Evolutionary conservation across 1,140 invertebrate species (phyloP), one percentile per base, ranked within the genome.

Genomic region (Zophobas atratus): DNA sequence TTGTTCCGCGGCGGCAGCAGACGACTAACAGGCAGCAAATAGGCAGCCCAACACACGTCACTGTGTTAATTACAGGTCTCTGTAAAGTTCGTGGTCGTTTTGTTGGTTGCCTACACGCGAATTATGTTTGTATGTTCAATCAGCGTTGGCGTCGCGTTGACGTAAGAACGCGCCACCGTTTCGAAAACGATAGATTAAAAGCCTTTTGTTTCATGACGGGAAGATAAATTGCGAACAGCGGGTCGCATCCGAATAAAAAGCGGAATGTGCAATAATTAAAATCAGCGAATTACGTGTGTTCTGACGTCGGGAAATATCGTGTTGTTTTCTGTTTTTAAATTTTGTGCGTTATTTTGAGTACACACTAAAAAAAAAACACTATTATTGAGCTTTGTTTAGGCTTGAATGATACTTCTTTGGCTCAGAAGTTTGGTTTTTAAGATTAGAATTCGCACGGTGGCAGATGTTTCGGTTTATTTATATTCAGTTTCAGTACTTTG

Each of bases 381-480:
- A 39, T 46, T 3, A 8, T 8, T 46, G 8, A 46, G 8, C 5
- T 8, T 60, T 60, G 38, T 60, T 60, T 60, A 8, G 43, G 8
- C 8, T 46, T 8, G 3, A 8, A 8, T 38, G 56, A 36, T 60
- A 36, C 3, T 46, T 46, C 8, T 46, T 46, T 46, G 43, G 43
- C 43, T 3, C 3, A 8, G 8, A 46, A 46, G 43, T 60, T 36
- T 60, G 35, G 56, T 60, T 60, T 39, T 39, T 35, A 39, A 60
- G 36, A 36, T 8, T 6, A 1, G 56, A 60, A 60, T 60, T 38
- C 36, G 56, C 35, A 35, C 4, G 56, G 36, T 38, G 33, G 56
- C 56, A 60, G 56, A 60, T 60, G 56, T 35, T 60, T 56, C 36
- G 3, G 36, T 46, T 46, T 46, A 60, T 60, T 60, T 60, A 60